phyloP scores from a whole-genome alignment of 2,113 vertebrate genomes.

The Phalacrocorax brasilianus region DNA sequence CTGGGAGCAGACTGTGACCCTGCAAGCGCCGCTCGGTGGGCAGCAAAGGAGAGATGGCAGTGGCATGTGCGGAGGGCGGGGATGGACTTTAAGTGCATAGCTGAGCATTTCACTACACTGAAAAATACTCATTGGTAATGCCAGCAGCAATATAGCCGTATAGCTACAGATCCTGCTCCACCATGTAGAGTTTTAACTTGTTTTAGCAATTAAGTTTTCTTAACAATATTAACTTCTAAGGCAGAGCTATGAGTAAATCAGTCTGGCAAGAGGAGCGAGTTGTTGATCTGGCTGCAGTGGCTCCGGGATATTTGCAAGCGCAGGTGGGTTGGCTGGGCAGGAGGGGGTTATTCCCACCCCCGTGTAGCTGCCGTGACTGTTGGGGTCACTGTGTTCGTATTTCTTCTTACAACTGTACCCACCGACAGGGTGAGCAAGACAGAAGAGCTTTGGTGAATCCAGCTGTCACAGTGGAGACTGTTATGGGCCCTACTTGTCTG shows the following conservation, averaged over 20 bases:
- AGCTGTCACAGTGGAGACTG: fast-evolving
- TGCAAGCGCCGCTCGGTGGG: fast-evolving
- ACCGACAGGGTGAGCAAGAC: neutral
- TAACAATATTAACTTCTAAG: neutral
- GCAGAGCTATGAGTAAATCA: neutral
- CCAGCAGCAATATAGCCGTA: neutral
- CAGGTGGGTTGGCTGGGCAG: neutral
- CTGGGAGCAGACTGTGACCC: neutral
- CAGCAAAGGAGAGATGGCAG: neutral
- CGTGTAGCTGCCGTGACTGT: fast-evolving
- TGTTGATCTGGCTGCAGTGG: neutral
- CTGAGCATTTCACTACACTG: neutral
- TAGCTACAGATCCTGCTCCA: neutral
- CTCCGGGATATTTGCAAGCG: neutral
- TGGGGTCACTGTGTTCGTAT: fast-evolving
- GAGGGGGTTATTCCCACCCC: neutral
- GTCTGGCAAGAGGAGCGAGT: neutral
- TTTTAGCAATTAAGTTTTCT: neutral
- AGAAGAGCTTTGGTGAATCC: neutral
- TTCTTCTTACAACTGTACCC: neutral
- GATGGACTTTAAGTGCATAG: neutral
- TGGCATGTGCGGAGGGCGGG: fast-evolving
- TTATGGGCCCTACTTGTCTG: neutral
- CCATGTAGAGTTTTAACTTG: neutral
- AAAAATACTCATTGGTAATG: neutral